Evolutionary conservation across 2,888 invertebrate species (phyloP), one percentile per base, ranked within the genome.

Genomic region (Apoda limacodes): DNA sequence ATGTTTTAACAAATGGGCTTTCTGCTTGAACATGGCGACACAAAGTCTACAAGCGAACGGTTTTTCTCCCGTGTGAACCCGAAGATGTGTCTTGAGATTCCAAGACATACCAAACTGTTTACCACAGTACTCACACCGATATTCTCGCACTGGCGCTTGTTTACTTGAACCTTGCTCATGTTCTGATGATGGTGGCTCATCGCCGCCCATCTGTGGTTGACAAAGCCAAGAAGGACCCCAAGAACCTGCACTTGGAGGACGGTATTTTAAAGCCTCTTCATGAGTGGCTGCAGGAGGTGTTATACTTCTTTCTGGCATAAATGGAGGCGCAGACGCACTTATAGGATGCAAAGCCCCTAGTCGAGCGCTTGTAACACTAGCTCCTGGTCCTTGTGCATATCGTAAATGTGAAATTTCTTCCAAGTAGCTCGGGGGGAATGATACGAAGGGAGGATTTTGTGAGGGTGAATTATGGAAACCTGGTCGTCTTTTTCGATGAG

Each of bases 41-140:
- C 93, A 93, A 25, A 93, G 83, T 49, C 93, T 85, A 82, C 93
- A 93, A 46, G 93, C 93, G 59, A 93, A 93, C 1, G 93, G 93
- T 61, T 93, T 93, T 51, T 93, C 93, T 35, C 93, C 93, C 0
- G 93, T 93, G 56, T 93, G 93, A 12, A 93, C 93, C 57, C 93
- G 84, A 34, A 93, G 82, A 70, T 93, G 93, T 39, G 93, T 93
- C 67, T 93, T 93, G 55, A 93, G 83, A 82, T 93, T 93, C 93
- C 93, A 93, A 35, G 92, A 92, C 93, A 93, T 93, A 37, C 93
- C 93, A 53, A 93, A 93, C 67, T 93, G 93, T 70, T 93, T 93
- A 33, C 92, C 92, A 64, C 93, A 93, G 64, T 93, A 93, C 60
- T 90, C 91, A 61, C 93, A 93, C 36, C 92, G 88, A 63, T 93